A percentile compares a stretch with the other conserved stretches of the same genome.
Conservation (phyloP, 2,888 invertebrate genomes). For the Ashinkailepas kermadecensis region DNA sequence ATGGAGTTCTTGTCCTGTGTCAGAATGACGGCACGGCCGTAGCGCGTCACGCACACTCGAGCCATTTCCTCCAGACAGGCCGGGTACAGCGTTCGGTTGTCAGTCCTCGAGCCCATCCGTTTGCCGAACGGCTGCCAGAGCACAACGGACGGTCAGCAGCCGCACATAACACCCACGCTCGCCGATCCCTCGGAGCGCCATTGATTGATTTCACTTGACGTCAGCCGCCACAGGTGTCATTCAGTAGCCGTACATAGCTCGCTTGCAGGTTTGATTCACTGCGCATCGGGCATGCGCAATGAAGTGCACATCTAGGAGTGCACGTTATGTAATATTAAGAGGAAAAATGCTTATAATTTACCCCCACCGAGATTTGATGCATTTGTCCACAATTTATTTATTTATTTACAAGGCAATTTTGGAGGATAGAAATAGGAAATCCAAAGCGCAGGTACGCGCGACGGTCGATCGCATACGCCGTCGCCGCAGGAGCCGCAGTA, state of each 20-base stretch:
- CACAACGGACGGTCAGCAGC: conserved; percentile 29
- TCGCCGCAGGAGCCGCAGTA: conserved; percentile 14
- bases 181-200: background rate
- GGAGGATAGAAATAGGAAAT: too few species aligned
- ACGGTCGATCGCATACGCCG: too few species aligned
- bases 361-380: background rate
- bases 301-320: too few species aligned
- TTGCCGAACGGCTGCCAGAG: conserved; percentile 49
- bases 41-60: conserved; percentile 43
- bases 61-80: conserved; percentile 47
- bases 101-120: conserved; percentile 47
- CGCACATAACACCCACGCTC: background rate
- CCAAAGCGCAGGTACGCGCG: too few species aligned
- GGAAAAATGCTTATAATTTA: too few species aligned
- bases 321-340: too few species aligned
- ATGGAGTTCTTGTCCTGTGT: conserved; percentile 40
- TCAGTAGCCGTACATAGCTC: conserved; percentile 1
- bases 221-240: background rate
- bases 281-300: too few species aligned
- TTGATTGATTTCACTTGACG: background rate
- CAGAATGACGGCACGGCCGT: conserved; percentile 49
- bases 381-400: conserved; percentile 4
- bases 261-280: background rate
- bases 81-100: conserved; percentile 50
- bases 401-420: too few species aligned